Evolutionary conservation across 2,113 vertebrate genomes (phyloP).

Genomic region (Dipodomys ordii): DNA sequence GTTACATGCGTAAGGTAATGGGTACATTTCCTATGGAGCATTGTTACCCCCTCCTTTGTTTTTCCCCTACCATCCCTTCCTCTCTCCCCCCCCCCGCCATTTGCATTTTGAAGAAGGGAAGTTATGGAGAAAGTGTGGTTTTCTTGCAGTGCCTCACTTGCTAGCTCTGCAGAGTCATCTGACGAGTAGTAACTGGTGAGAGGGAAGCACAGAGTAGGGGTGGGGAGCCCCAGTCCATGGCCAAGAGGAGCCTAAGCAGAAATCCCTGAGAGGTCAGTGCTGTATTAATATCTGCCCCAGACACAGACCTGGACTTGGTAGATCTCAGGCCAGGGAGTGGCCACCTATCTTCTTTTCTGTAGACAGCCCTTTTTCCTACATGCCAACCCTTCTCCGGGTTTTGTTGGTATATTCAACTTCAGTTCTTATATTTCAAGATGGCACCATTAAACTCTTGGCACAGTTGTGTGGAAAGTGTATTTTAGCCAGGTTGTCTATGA

Average conservation of each 20-base stretch:
- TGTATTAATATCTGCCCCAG: background rate
- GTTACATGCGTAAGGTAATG: too few relatives aligned
- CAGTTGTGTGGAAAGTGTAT: background rate
- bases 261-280: background rate
- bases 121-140: background rate
- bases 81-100: too few relatives aligned
- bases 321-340: background rate
- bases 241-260: background rate
- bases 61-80: too few relatives aligned
- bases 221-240: fast-evolving
- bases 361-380: background rate
- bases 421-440: background rate
- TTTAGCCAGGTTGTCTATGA: background rate
- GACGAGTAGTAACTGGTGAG: background rate
- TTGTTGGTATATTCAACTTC: background rate
- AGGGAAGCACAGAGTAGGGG: background rate
- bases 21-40: too few relatives aligned
- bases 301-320: background rate
- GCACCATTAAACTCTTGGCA: background rate
- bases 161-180: background rate
- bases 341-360: background rate
- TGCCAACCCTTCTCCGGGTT: background rate
- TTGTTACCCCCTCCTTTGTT: too few relatives aligned
- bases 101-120: background rate
- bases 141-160: background rate